Evolutionary conservation across 37 sponge, comb jelly and placozoan genomes (phyloP), one percentile per base, ranked within the genome.

Genomic region (Lycopodina hypogea): DNA sequence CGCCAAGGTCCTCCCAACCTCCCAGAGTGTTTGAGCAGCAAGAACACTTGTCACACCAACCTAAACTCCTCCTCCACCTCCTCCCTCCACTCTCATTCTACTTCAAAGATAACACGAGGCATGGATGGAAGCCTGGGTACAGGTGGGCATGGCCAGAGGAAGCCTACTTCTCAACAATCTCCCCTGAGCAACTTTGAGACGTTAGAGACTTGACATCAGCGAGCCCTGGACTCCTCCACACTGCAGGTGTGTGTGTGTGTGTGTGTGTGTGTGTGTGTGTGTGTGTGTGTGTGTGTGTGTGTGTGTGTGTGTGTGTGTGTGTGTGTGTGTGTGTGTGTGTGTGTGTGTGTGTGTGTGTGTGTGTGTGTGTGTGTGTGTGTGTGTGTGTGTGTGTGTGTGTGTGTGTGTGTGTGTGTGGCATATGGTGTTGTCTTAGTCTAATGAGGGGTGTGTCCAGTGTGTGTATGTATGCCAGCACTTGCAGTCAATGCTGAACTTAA

Each of bases 181-280:
- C 38, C 18, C 33, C 3, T 51, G n/a, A 69, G 81, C 12, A 72
- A 78, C 22, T 70, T 68, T 68, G 68, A 79, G 0, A 37, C 68
- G 0, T 55, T 86, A 57, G 87, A 87, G 77, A 72, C 58, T 2
- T 69, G 77, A 33, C 68, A 81, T 0, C 48, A 76, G 32, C 64
- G 75, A 58, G 87, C 82, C 2, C 71, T 87, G 32, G 62, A 87
- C 38, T 76, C 82, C 8, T 63, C 87, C 17, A 51, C 69, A 52
- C 62, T 77, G 12, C 63, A 78, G 83, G 83, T 86, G 21, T 56
- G 56, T 48, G n/a, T n/a, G n/a, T n/a, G n/a, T n/a, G n/a, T n/a
- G n/a, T n/a, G n/a, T n/a, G n/a, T n/a, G n/a, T n/a, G n/a, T n/a
- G n/a, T n/a, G n/a, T n/a, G n/a, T n/a, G n/a, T n/a, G n/a, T n/a